Evolutionary conservation across 2,797 vertebrate genomes (phyloP), one percentile per base, ranked within the genome.

Genomic region (Phrynocephalus forsythii): DNA sequence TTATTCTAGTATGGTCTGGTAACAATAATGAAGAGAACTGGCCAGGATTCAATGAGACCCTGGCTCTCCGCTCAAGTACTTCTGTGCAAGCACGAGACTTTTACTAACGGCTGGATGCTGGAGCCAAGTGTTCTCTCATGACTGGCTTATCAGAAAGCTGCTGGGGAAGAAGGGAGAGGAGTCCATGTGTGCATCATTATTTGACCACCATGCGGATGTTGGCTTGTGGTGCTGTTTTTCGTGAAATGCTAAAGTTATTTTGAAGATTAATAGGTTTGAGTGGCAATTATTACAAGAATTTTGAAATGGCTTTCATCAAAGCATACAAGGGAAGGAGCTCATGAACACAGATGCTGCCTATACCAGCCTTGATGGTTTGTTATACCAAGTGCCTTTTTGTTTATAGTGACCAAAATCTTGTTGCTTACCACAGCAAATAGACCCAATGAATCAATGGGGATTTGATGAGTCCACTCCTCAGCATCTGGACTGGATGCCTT

Each of bases 201-300:
- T 1, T 63, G 15, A 15, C 60, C 60, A 63, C 60, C 15, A 63
- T 15, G 5, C 16, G 15, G 18, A 18, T 63, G 60, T 15, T 63
- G 3, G 13, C 3, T 63, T 63, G 60, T 63, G 52, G 52, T 56
- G 52, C 0, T 1, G 15, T 50, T 16, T 52, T 44, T 22, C 6
- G 22, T 15, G 22, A 44, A 15, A 86, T 56, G 2, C 50, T 28
- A 28, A 1, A 20, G 13, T 67, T 69, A 3, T 33, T 48, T n/a
- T 86, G 67, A 30, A 44, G 33, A 22, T 44, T 86, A 79, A 71
- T 38, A 84, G 33, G 10, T 76, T n/a, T 79, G 28, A 86, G 66
- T 28, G n/a, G 50, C 8, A 28, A 28, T 52, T 69, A 81, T n/a
- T 81, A 48, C 6, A n/a, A 73, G 11, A 22, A 60, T 44, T n/a